A percentile compares a stretch with the other conserved stretches of the same genome.
These are phyloP conservation scores for Hymenochirus boettgeri DNA, from an alignment of 2,113 vertebrate genomes.

Conservation along the genomic window DNA sequence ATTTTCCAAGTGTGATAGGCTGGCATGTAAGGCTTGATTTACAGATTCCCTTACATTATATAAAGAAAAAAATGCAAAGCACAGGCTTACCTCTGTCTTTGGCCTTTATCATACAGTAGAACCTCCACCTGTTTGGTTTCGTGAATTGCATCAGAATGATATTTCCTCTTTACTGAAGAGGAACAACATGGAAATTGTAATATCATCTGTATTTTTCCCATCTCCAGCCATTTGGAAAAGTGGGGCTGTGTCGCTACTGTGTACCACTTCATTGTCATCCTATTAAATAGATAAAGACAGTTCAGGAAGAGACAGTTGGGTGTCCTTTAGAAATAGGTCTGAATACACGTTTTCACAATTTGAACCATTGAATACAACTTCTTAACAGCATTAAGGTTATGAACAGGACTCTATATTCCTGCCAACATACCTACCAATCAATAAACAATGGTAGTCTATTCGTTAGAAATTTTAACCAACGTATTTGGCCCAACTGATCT, in stretches of 20 bases:
- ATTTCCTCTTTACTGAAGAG: conserved; percentile 93
- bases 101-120: conserved; percentile 91
- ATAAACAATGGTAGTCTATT: too few species aligned
- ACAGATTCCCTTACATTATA: not conserved
- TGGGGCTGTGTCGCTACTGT: conserved; percentile 95
- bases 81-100: conserved; percentile 81
- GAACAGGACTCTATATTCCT: too few species aligned
- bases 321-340: too few species aligned
- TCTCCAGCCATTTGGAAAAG: conserved; percentile 98
- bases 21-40: conserved; percentile 25
- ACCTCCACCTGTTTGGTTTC: conserved; percentile 91
- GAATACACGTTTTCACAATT: too few species aligned
- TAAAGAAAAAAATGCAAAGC: not conserved
- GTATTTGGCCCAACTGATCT: too few species aligned
- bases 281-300: not conserved
- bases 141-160: conserved; percentile 85
- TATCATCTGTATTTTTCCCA: conserved; percentile 87
- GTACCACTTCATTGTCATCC: conserved; percentile 98
- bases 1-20: too few species aligned
- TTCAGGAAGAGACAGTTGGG: too few species aligned
- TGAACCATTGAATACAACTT: too few species aligned
- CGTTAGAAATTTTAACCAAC: too few species aligned
- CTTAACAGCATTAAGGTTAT: too few species aligned
- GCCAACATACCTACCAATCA: too few species aligned
- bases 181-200: conserved; percentile 90